Evolutionary conservation across 2,113 vertebrate genomes (phyloP), one percentile per base, ranked within the genome.

Genomic region (Tretioscincus oriximinensis): DNA sequence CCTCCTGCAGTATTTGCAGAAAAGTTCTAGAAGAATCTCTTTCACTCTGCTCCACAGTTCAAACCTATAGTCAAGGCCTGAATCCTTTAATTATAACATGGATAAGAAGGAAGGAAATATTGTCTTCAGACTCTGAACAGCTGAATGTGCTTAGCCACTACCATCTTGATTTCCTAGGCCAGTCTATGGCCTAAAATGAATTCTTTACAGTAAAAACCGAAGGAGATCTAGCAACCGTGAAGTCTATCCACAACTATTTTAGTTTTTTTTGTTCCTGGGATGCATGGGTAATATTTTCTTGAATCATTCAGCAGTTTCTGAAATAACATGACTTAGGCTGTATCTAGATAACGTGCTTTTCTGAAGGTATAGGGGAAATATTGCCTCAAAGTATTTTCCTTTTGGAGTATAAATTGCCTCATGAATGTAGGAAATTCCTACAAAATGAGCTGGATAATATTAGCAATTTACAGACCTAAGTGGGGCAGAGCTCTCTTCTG

Each of bases 271-370:
- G 31, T 9, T 1, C 21, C 2, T 35, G 4, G 45, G 24, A 31
- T 7, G 66, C 7, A 5, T 0, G 0, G 9, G 18, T 0, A 0
- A 18, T 35, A 4, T 22, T 67, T 47, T 83, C 61, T 20, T 1
- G 68, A 69, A 41, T 35, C 58, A 22, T 14, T 9, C 16, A 1
- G 18, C 22, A 28, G 26, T 10, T 0, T 66, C 24, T 66, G 67
- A 45, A 82, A 70, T 2, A 0, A 71, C 60, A 41, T 1, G 1
- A 45, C 35, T 41, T 1, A 68, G 21, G 12, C 0, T 24, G 18
- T n/a, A 66, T 3, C 0, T 1, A 10, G 2, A 11, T 64, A 35
- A 49, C 58, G 70, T 41, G 11, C 6, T 35, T 67, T 5, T 41
- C 67, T 26, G 9, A 8, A 1, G 3, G n/a, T 64, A 28, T 9